Evolutionary conservation across 2,797 vertebrate genomes (phyloP).

Genomic region (Enteromius fasciolatus): DNA sequence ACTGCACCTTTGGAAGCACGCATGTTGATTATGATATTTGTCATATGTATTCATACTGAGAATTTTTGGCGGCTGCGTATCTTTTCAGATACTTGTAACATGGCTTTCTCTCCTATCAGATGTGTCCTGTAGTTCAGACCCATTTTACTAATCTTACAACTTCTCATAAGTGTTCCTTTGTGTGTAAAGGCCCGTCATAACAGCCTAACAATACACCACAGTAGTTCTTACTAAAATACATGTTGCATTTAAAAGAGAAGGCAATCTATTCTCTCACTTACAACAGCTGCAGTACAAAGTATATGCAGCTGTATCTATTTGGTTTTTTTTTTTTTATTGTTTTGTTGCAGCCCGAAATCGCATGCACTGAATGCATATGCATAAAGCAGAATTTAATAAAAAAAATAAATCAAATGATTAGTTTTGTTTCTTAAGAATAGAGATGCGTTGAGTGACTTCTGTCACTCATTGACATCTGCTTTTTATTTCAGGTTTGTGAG

Average conservation of each 20-base stretch:
- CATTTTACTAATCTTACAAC: no score
- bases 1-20: background rate
- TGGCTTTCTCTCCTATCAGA: background rate
- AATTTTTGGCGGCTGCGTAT: background rate
- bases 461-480: background rate
- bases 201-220: background rate
- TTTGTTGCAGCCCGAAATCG: background rate
- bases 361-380: background rate
- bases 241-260: background rate
- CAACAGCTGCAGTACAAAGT: background rate
- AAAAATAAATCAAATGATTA: background rate
- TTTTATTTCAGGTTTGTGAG: conserved; percentile 85
- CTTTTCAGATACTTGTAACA: background rate
- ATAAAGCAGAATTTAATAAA: background rate
- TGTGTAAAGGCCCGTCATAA: background rate
- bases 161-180: no score
- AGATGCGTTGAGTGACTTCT: background rate
- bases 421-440: background rate
- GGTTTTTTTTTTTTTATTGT: background rate
- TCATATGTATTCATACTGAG: background rate
- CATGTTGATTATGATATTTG: background rate
- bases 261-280: background rate
- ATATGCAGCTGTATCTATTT: background rate
- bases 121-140: background rate
- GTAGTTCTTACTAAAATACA: background rate